Evolutionary conservation across 2,797 vertebrate species (phyloP).

Genomic region (Bradypodion ventrale): DNA sequence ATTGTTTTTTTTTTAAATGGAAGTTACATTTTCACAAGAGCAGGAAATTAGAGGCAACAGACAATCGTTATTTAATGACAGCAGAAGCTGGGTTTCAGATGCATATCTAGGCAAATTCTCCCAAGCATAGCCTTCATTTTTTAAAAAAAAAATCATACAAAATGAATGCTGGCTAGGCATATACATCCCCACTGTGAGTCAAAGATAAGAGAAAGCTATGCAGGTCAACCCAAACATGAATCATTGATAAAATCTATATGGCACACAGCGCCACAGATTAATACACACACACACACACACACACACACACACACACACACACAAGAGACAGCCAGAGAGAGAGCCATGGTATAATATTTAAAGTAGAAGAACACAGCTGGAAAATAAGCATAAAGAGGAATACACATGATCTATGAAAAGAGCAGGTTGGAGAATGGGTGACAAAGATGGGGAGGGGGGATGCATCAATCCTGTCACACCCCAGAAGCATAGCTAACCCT

Average conservation of each 20-base stretch:
- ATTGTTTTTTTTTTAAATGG: not conserved
- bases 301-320: too few relatives aligned
- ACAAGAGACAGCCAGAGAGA: not conserved
- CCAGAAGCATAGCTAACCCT: not conserved
- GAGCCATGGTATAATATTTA: not conserved
- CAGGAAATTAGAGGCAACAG: conserved; percentile 33
- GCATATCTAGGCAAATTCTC: conserved; percentile 31
- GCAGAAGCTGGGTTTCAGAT: conserved; percentile 25
- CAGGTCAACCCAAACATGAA: conserved; percentile 24
- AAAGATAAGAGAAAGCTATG: conserved; percentile 24
- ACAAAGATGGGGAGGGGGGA: not conserved
- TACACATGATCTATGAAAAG: not conserved
- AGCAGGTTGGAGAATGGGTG: not conserved
- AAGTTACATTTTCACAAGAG: conserved; percentile 25
- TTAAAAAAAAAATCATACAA: too few relatives aligned
- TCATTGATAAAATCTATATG: conserved; percentile 28
- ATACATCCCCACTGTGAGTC: conserved; percentile 12
- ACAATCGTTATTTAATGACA: conserved; percentile 27
- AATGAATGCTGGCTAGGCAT: conserved; percentile 9
- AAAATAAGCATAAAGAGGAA: not conserved
- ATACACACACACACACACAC: not conserved
- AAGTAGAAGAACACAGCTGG: not conserved
- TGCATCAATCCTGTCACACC: not conserved
- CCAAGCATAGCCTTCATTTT: conserved; percentile 24
- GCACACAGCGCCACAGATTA: not conserved